Percentiles rank a stretch among this genome's conserved stretches.
Evolutionary conservation across 1,140 invertebrate species (phyloP).

Genomic region (Homalodisca vitripennis): DNA sequence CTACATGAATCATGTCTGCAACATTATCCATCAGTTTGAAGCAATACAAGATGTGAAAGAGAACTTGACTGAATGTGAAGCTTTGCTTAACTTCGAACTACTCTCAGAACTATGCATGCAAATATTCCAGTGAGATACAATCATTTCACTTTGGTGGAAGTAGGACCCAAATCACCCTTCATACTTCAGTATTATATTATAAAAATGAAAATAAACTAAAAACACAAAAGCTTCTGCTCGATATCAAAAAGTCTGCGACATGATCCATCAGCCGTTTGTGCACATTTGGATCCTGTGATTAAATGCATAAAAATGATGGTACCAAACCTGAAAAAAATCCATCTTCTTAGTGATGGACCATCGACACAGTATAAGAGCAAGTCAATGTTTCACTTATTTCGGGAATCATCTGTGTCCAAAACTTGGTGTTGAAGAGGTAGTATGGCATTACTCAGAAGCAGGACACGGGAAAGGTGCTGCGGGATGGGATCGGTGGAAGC

Average conservation of each 20-base stretch:
- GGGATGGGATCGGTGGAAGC: conserved; percentile 41
- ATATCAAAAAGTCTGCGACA: conserved; percentile 44
- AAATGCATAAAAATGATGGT: conserved; percentile 39
- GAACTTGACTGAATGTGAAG: too few species aligned
- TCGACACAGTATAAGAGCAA: conserved; percentile 30
- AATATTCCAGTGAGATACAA: conserved; percentile 33
- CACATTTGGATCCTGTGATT: conserved; percentile 45
- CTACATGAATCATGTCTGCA: conserved; percentile 3
- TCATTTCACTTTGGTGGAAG: conserved; percentile 35
- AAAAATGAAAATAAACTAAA: conserved; percentile 18
- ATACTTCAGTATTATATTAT: conserved; percentile 31
- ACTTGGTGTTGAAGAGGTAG: conserved; percentile 15
- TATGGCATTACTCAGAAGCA: conserved; percentile 39
- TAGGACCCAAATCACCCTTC: conserved; percentile 26
- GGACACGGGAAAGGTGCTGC: conserved; percentile 40
- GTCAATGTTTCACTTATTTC: conserved; percentile 36
- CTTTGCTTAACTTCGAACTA: too few species aligned
- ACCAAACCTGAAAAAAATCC: conserved; percentile 28
- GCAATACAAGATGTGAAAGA: too few species aligned
- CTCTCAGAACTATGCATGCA: conserved; percentile 29
- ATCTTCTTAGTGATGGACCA: conserved; percentile 25
- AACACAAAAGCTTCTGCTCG: conserved; percentile 45
- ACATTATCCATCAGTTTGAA: conserved; percentile 11
- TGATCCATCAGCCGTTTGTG: conserved; percentile 46
- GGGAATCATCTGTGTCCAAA: conserved; percentile 33